These are phyloP conservation scores for Dicycla oo DNA, from an alignment of 2,888 invertebrate genomes.

Conservation along the genomic window DNA sequence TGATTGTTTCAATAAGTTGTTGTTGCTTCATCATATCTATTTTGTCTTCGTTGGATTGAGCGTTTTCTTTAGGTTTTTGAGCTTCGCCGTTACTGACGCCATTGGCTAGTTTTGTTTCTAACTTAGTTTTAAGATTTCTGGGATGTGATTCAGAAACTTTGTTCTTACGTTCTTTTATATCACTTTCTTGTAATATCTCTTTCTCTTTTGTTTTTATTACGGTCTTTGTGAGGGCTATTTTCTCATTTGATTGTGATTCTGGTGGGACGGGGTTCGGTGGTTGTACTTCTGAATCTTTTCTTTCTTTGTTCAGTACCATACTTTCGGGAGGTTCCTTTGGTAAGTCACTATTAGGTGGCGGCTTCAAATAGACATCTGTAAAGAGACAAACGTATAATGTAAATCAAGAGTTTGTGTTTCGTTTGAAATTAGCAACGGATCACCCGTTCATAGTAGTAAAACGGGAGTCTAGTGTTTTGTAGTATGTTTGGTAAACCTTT, in stretches of 20 bases:
- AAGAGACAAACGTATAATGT: constrained; percentile 18
- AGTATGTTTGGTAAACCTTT: no score
- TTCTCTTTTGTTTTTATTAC: constrained; percentile 73
- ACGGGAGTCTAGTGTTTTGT: not conserved
- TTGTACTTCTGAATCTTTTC: constrained; percentile 84
- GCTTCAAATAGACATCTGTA: constrained; percentile 74
- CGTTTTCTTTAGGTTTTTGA: constrained; percentile 63
- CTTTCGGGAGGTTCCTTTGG: constrained; percentile 56
- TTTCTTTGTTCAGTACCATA: constrained; percentile 66
- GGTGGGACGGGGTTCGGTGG: constrained; percentile 88
- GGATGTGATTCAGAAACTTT: constrained; percentile 80
- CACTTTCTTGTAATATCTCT: constrained; percentile 76
- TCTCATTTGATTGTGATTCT: constrained; percentile 83
- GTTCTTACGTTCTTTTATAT: constrained; percentile 69
- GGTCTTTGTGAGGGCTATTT: constrained; percentile 72
- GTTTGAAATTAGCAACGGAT: not conserved
- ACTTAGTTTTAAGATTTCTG: constrained; percentile 78
- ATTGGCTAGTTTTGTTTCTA: constrained; percentile 72
- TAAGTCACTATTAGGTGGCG: constrained; percentile 67
- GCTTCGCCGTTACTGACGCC: constrained; percentile 63
- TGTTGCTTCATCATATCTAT: constrained; percentile 82
- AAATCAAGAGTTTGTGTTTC: not conserved
- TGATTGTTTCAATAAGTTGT: constrained; percentile 91
- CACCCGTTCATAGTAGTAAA: not conserved
- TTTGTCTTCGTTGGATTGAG: constrained; percentile 65